Conservation (phyloP, 2,113 vertebrate genomes). For the Pteruthius melanotis region DNA sequence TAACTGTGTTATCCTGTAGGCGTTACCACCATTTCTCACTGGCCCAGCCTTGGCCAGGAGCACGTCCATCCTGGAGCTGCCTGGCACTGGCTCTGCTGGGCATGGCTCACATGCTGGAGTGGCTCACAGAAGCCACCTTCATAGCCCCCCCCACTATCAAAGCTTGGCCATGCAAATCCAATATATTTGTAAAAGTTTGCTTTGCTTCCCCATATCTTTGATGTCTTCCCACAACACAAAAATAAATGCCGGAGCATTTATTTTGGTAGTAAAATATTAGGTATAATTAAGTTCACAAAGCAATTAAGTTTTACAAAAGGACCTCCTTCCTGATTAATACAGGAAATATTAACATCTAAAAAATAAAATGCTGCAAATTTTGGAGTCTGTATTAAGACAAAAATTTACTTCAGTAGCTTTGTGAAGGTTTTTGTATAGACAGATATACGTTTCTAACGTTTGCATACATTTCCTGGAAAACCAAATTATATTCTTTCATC, state of each 20-base stretch:
- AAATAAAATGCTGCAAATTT: not conserved
- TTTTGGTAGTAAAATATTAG: not conserved
- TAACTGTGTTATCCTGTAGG: not conserved
- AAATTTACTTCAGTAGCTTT: not conserved
- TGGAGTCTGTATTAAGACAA: not conserved
- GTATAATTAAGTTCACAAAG: not conserved
- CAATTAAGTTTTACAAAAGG: not conserved
- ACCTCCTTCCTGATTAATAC: not conserved
- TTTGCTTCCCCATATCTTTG: not conserved
- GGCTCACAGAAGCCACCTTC: not conserved
- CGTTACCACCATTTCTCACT: not conserved
- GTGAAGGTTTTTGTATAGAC: not conserved
- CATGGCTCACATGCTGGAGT: no score
- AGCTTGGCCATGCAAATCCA: not conserved
- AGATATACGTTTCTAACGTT: not conserved
- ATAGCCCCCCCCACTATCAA: accelerated
- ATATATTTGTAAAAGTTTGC: not conserved
- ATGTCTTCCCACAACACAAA: not conserved
- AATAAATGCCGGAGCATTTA: not conserved
- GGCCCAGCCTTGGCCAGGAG: not conserved
- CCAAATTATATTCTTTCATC: not conserved
- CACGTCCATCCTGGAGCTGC: not conserved
- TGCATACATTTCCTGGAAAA: not conserved
- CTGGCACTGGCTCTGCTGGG: not conserved
- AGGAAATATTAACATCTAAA: not conserved